These are phyloP conservation scores for Sebastes elongatus DNA, from an alignment of 2,797 vertebrate species.

Conservation along the genomic window DNA sequence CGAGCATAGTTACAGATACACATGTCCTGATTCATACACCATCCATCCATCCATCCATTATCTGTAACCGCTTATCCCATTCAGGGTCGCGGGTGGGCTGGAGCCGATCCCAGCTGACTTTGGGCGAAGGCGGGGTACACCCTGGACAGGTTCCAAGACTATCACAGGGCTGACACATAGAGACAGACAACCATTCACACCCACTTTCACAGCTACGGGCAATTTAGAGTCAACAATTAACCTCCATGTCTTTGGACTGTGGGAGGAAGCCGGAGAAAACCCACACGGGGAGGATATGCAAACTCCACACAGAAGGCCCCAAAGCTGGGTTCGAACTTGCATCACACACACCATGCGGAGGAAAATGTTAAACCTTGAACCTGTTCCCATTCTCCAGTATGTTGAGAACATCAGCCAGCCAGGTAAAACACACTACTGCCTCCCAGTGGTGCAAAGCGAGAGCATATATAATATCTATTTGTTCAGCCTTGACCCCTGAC, in stretches of 20 bases:
- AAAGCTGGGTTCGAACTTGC: too few species aligned
- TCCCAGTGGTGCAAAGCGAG: conserved; percentile 44
- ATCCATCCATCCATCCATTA: not conserved
- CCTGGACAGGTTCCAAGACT: not conserved
- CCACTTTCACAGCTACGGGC: too few species aligned
- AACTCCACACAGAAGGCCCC: too few species aligned
- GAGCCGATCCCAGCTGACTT: not conserved
- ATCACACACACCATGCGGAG: not conserved
- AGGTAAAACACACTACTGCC: conserved; percentile 55
- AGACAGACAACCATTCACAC: not conserved
- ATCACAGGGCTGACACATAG: not conserved
- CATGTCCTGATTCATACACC: not conserved
- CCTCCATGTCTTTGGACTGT: too few species aligned
- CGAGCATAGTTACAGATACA: not conserved
- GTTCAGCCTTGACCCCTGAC: not conserved
- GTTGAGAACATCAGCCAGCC: not conserved
- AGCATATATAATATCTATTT: not conserved
- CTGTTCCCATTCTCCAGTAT: not conserved
- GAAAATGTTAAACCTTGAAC: not conserved
- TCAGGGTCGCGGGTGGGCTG: not conserved
- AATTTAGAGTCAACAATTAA: too few species aligned
- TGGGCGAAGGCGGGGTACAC: not conserved
- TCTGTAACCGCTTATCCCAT: not conserved
- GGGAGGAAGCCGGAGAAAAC: too few species aligned
- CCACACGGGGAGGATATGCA: too few species aligned